Evolutionary conservation across 1,140 invertebrate genomes (phyloP).

Genomic region (Trachymyrmex septentrionalis): DNA sequence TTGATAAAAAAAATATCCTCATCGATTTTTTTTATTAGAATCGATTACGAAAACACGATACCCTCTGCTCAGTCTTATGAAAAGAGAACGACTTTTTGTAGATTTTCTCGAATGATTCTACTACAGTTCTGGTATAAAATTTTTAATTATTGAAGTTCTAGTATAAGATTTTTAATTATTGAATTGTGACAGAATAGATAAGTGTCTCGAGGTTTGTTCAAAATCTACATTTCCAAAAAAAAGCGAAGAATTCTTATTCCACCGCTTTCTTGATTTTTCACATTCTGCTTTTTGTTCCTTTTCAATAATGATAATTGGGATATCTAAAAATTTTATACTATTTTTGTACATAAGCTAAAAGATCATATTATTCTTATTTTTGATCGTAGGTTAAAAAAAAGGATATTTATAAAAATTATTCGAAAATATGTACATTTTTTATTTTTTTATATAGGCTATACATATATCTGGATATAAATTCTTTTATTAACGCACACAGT

Average conservation of each 20-base stretch:
- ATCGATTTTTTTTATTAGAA: not conserved
- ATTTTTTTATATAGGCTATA: not conserved
- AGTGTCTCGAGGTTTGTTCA: conserved; percentile 6
- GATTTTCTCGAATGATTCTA: conserved; percentile 12
- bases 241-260: not conserved
- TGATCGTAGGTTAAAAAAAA: not conserved
- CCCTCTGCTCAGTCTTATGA: not conserved
- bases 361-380: not conserved
- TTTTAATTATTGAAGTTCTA: conserved; percentile 55
- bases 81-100: not conserved
- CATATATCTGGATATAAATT: not conserved
- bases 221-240: conserved; percentile 28
- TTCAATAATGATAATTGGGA: not conserved
- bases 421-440: not conserved
- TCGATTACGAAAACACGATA: not conserved
- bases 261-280: not conserved
- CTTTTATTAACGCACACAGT: not conserved
- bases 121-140: conserved; percentile 11
- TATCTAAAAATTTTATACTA: conserved; percentile 15
- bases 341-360: conserved; percentile 2
- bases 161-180: conserved; percentile 51
- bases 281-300: not conserved
- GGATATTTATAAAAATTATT: not conserved
- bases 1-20: not conserved
- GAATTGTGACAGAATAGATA: conserved; percentile 32